Base-by-base conservation (phyloP, 2,113 vertebrate genomes). In the Brachypodius melanocephalos region DNA sequence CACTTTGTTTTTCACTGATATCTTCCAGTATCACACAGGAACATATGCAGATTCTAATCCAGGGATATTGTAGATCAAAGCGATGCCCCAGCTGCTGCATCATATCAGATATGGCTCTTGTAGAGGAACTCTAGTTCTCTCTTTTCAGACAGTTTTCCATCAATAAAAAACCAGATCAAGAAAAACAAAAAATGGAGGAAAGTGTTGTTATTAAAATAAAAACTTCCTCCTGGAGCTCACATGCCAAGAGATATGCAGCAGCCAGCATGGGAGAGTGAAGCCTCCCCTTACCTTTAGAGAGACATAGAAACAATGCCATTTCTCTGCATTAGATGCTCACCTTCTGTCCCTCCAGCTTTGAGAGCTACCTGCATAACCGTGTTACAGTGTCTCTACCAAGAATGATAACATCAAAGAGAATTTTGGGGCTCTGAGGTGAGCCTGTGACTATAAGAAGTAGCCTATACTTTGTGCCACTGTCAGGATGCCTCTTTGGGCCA, bases 91-190 rank as follows among this genome's bases (percentile, higher is more conserved):
- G 65, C n/a, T 69, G 48, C 74, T 85, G 51, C 32, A 25, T 40
- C 29, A 0, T 49, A 58, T 38, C 1, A 1, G 42, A 57, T 80
- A 32, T 0, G 10, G 17, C 4, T 90, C 71, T 67, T 77, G 19
- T 21, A 81, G 65, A 0, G 0, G 17, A 29, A 49, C 29, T 21
- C 48, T 69, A 7, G 17, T 54, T 94, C 94, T 81, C 21, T 48
- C 12, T 59, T 84, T 88, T 40, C 25, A 81, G 66, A 21, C 14
- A 76, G 43, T 49, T 68, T 74, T 52, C 9, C 24, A 62, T 63
- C 38, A 43, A 28, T 17, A 6, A 54, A 83, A 80, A 80, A 20
- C 7, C 10, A 57, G 28, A 49, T n/a, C 3, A 69, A 67, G 14
- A 43, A 59, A 72, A 85, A 9, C 1, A 49, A 74, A 89, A 84